Evolutionary conservation across 2,113 vertebrate species (phyloP).

Genomic region (Beaufortia kweichowensis): DNA sequence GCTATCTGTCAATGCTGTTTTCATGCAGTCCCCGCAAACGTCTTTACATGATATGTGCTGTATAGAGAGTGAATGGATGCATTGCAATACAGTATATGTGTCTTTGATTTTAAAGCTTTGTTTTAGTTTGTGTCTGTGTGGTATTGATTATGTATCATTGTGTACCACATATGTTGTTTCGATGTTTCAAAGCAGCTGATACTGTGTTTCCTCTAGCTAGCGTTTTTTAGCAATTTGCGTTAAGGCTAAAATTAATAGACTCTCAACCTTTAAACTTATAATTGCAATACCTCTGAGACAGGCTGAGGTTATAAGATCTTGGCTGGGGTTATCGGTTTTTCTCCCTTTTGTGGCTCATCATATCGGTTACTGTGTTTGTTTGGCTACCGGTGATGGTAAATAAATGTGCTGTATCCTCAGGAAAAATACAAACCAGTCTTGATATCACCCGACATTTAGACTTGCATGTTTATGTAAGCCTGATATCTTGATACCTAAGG

Average conservation of each 20-base stretch:
- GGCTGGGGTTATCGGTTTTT: background rate
- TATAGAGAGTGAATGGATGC: background rate
- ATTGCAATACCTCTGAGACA: background rate
- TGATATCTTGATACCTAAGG: background rate
- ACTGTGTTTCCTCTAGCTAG: background rate
- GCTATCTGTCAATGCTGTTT: too few species aligned
- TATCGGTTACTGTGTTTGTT: background rate
- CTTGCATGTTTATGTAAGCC: background rate
- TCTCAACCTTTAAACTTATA: too few species aligned
- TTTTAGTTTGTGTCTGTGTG: background rate
- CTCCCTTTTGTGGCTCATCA: background rate
- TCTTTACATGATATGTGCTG: too few species aligned
- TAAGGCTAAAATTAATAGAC: background rate
- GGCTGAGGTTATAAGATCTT: background rate
- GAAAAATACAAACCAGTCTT: background rate
- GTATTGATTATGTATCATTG: background rate
- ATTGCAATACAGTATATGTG: background rate
- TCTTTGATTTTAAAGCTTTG: background rate
- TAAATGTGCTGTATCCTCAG: background rate
- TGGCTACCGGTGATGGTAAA: background rate
- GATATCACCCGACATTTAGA: slow-evolving; percentile 14
- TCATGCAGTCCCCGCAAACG: too few species aligned
- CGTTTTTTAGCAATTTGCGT: too few species aligned
- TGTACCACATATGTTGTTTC: background rate
- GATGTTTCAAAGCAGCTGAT: slow-evolving; percentile 13